A percentile compares a stretch with the other conserved stretches of the same genome.
Conservation (phyloP, 2,113 vertebrate species). For the Labeo catla region DNA sequence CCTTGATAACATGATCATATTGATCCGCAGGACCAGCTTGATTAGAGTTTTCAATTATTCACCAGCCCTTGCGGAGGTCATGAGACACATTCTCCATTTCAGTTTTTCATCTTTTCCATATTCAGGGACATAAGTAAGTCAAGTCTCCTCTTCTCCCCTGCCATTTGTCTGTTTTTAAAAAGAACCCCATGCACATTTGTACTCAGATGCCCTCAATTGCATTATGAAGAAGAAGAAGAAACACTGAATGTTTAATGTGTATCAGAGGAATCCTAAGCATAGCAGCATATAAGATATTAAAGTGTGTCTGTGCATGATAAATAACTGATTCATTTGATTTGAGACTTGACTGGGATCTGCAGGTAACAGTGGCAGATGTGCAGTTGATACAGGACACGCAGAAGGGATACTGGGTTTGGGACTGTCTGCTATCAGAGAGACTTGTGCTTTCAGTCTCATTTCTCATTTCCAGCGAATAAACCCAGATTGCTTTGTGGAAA, state of each 20-base stretch:
- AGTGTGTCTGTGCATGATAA: conserved; percentile 39
- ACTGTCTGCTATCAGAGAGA: conserved; percentile 1
- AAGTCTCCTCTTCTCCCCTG: neutral
- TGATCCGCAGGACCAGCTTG: conserved; percentile 54
- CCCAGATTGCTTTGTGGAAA: neutral
- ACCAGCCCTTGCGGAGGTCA: conserved; percentile 47
- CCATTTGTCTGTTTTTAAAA: neutral
- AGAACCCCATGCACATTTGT: neutral
- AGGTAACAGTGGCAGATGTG: conserved; percentile 5
- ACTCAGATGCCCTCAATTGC: neutral
- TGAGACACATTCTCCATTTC: conserved; percentile 15
- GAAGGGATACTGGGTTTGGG: conserved; percentile 11
- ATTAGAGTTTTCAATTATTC: conserved; percentile 63
- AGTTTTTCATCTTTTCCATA: conserved; percentile 57
- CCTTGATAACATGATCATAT: conserved; percentile 39
- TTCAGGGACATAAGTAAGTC: conserved; percentile 46
- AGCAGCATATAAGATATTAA: conserved; percentile 41
- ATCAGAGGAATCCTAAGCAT: conserved; percentile 29
- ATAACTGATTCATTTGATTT: conserved; percentile 42
- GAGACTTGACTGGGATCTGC: conserved; percentile 16
- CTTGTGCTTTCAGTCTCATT: neutral
- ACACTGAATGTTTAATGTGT: conserved; percentile 46
- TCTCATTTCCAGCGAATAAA: neutral
- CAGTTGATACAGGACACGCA: neutral
- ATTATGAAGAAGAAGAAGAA: conserved; percentile 13